Base-by-base conservation (phyloP, 64 coral and sea anemone species). In the Actinia equina region DNA sequence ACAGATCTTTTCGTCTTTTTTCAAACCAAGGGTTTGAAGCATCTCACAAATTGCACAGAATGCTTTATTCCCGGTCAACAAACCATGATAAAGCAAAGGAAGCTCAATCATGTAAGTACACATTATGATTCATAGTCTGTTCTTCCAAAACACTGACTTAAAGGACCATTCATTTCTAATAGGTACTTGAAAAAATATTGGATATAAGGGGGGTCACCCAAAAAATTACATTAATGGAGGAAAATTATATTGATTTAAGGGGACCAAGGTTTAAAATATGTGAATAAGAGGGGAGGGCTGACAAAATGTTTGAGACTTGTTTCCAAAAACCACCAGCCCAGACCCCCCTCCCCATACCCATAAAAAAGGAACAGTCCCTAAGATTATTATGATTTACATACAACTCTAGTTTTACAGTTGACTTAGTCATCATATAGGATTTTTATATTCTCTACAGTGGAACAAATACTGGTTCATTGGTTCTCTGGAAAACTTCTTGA, bases 1-100 rank as follows among this genome's bases (percentile, higher is more conserved):
- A 89, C 46, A 49, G 80, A n/a, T 83, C 80, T 20, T 83, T 83
- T 27, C 49, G 49, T 6, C 59, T 77, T 20, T 83, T 77, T 43
- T 83, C 88, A 17, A 83, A 89, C 43, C 79, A 84, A 37, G 88
- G 88, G 12, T 89, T 89, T 84, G 88, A 89, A 54, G 88, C 79
- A 12, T 89, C 79, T 9, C 88, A 89, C 43, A 89, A 89, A 61
- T 61, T 89, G 8, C 88, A 89, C 17, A 5, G 88, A 17, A 76
- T 76, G 61, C 49, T 89, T 8, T 71, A 89, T 69, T 89, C 79
- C 27, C 71, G 78, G 8, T 78, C 62, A 82, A 83, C 88, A 5
- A 89, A 84, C 41, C 88, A 89, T 89, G 88, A 89, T 43, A 69
- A 64, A 74, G 60, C 52, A 83, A 79, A 76, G 25, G 61, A 69